Conservation (phyloP, 2,797 vertebrate genomes). For the Trichosurus vulpecula region DNA sequence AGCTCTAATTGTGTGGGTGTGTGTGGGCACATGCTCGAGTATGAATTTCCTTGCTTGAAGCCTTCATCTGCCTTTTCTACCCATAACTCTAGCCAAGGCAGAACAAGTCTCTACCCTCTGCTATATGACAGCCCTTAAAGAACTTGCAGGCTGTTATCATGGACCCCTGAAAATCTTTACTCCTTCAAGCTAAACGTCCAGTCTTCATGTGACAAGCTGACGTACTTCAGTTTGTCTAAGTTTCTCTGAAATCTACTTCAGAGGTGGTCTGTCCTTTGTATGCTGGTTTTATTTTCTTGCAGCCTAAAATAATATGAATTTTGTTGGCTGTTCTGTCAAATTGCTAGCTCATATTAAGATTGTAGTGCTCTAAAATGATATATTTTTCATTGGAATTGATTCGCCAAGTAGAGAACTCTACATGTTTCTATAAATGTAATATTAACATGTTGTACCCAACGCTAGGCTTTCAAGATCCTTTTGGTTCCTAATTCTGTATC, state of each 20-base stretch:
- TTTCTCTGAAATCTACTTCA: constrained; percentile 9
- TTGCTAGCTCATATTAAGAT: background rate
- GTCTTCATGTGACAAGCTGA: background rate
- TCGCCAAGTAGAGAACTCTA: background rate
- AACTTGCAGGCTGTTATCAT: background rate
- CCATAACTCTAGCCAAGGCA: background rate
- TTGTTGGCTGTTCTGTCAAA: background rate
- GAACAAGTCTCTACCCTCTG: background rate
- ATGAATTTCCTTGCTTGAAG: too few species aligned
- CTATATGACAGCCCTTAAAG: background rate
- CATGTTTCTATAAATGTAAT: background rate
- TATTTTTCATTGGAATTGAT: background rate
- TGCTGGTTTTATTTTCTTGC: too few species aligned
- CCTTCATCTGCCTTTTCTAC: background rate
- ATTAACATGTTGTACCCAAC: background rate
- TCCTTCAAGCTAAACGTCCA: constrained; percentile 1
- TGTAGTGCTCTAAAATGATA: background rate
- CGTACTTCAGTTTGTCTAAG: background rate
- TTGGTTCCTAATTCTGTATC: background rate
- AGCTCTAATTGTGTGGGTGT: too few species aligned
- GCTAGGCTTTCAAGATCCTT: constrained; percentile 9
- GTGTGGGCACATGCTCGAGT: too few species aligned
- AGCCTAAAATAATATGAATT: too few species aligned
- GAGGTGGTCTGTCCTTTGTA: background rate
- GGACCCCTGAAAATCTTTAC: background rate